phyloP scores from a whole-genome alignment of 2,888 invertebrate species.

The Carabus problematicus region DNA sequence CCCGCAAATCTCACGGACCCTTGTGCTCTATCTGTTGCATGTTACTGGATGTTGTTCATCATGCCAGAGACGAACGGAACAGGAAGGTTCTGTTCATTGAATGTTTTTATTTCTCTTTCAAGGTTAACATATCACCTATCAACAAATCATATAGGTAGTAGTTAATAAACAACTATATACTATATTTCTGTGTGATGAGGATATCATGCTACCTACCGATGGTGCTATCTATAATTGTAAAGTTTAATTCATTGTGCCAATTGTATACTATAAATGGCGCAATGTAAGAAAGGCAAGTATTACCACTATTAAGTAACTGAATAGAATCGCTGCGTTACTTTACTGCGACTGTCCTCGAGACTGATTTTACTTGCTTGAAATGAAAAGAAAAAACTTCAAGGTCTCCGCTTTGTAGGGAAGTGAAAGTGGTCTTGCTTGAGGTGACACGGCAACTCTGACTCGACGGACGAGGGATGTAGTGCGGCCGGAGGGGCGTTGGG shows the following conservation, averaged over 20 bases:
- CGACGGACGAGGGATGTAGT: constrained; percentile 9
- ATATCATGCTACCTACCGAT: constrained; percentile 1
- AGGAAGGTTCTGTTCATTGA: too few relatives aligned
- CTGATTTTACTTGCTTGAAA: constrained; percentile 61
- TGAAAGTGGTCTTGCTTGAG: constrained; percentile 61
- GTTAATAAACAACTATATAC: background rate
- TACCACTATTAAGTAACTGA: constrained; percentile 38
- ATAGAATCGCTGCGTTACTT: constrained; percentile 52
- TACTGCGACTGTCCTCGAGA: constrained; percentile 60
- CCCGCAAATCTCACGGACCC: constrained; percentile 49
- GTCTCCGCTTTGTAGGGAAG: constrained; percentile 61
- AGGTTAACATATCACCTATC: too few relatives aligned
- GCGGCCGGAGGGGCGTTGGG: constrained; percentile 14
- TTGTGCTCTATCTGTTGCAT: constrained; percentile 43
- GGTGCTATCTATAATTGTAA: background rate
- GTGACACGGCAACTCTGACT: constrained; percentile 52
- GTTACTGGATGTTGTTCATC: background rate
- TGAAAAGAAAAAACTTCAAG: constrained; percentile 56
- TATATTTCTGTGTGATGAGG: background rate
- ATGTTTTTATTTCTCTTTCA: too few relatives aligned
- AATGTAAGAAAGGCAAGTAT: constrained; percentile 56
- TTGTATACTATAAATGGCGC: constrained; percentile 55
- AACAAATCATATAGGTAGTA: background rate
- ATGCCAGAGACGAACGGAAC: too few relatives aligned
- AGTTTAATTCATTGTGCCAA: background rate